These are phyloP conservation scores for Cephalopholis sonnerati DNA, from an alignment of 2,113 vertebrate genomes.

Conservation along the genomic window DNA sequence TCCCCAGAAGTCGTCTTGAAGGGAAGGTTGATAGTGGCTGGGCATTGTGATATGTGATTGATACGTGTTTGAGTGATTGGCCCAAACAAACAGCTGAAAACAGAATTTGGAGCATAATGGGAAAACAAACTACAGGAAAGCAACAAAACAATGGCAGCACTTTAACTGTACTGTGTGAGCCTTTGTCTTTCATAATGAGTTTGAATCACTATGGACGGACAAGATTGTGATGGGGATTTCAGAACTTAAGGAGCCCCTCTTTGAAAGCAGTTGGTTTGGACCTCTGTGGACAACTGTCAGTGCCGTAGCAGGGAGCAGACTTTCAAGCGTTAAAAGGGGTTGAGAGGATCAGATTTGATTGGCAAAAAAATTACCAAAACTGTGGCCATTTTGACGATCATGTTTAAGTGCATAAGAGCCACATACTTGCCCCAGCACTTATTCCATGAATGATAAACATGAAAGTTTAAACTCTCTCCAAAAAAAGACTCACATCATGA, in stretches of 20 bases:
- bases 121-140: conserved; percentile 1
- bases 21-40: not conserved
- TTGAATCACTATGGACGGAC: not conserved
- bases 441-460: not conserved
- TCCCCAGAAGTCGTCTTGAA: not conserved
- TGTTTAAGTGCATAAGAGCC: conserved; percentile 3
- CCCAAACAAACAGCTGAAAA: not conserved
- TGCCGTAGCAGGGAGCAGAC: not conserved
- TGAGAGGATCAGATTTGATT: conserved; percentile 19
- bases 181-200: conserved; percentile 8
- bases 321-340: not conserved
- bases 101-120: not conserved
- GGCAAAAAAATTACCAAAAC: not conserved
- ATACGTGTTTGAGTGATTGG: not conserved
- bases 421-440: not conserved
- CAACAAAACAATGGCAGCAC: not conserved
- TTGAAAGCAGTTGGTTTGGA: not conserved
- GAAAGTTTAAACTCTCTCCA: not conserved
- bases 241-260: not conserved
- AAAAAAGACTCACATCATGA: not conserved
- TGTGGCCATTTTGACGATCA: not conserved
- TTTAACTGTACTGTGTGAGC: not conserved
- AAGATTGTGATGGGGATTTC: not conserved
- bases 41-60: not conserved
- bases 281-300: not conserved